Percentiles rank a stretch among this genome's conserved stretches.
These are phyloP conservation scores for Toxotes lorentzi DNA, from an alignment of 2,797 vertebrate genomes.

Conservation along the genomic window DNA sequence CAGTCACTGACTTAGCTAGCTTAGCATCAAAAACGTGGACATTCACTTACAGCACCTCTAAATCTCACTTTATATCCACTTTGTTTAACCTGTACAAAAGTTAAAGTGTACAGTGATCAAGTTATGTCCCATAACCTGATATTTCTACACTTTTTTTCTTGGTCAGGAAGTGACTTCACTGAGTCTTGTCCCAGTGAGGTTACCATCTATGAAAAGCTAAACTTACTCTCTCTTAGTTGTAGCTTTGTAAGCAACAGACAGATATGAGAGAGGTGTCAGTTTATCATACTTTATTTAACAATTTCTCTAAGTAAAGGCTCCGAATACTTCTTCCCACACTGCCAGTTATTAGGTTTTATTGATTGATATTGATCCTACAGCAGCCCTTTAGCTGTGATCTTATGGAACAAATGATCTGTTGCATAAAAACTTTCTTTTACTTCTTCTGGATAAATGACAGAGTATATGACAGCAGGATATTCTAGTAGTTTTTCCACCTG, in stretches of 20 bases:
- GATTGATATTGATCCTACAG: background rate
- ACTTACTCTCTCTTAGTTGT: background rate
- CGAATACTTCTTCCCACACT: background rate
- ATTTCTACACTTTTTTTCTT: background rate
- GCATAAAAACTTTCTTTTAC: background rate
- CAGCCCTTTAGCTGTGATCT: background rate
- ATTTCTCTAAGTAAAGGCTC: background rate
- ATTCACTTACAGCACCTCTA: background rate
- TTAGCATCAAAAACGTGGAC: background rate
- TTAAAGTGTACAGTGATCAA: too few species aligned
- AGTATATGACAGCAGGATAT: constrained; percentile 4
- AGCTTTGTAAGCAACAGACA: background rate
- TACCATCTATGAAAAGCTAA: background rate
- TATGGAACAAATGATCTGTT: constrained; percentile 1
- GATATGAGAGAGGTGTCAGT: background rate
- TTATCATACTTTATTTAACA: background rate
- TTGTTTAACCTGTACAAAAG: background rate
- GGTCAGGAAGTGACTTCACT: background rate
- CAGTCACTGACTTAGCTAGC: background rate
- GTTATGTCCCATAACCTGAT: too few species aligned
- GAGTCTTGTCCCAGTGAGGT: background rate
- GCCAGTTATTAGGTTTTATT: background rate
- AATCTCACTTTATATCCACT: too few species aligned
- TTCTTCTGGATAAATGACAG: background rate
- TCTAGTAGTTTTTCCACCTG: constrained; percentile 3